phyloP scores from a whole-genome alignment of 2,888 invertebrate species.

The Patella caerulea region DNA sequence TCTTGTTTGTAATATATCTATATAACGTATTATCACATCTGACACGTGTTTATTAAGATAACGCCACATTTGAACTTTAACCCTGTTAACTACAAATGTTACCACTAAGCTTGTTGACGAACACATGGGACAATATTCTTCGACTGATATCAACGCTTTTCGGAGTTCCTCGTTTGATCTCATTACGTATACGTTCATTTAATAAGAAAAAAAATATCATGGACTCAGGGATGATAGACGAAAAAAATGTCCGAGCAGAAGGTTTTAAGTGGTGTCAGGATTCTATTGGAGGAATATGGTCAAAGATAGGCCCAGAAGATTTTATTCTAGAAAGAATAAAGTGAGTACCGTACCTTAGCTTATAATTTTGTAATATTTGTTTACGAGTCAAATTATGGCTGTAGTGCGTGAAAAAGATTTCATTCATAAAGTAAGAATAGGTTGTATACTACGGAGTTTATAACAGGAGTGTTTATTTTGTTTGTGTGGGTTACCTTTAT shows the following conservation, averaged over 20 bases:
- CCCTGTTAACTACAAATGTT: conserved; percentile 20
- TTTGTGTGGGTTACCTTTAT: too few species aligned
- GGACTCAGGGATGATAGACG: conserved; percentile 24
- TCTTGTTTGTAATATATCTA: too few species aligned
- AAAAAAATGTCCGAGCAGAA: conserved; percentile 27
- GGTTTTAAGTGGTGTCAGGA: conserved; percentile 52
- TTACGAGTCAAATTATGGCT: too few species aligned
- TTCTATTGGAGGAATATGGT: conserved; percentile 58
- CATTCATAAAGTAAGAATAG: too few species aligned
- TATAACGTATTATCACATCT: too few species aligned
- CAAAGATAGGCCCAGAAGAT: conserved; percentile 41
- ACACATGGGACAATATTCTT: conserved; percentile 31
- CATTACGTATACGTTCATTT: background rate
- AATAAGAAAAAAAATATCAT: conserved; percentile 20
- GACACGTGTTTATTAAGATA: too few species aligned
- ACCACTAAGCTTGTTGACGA: conserved; percentile 12
- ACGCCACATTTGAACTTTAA: conserved; percentile 13
- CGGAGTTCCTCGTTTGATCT: background rate
- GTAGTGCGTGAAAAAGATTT: too few species aligned
- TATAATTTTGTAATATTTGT: too few species aligned
- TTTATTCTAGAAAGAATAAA: background rate
- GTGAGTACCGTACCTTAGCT: background rate
- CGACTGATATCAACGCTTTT: conserved; percentile 20
- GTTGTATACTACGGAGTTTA: too few species aligned
- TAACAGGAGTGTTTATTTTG: too few species aligned